Evolutionary conservation across 2,888 invertebrate genomes (phyloP).

Genomic region (Apotomis capreana): DNA sequence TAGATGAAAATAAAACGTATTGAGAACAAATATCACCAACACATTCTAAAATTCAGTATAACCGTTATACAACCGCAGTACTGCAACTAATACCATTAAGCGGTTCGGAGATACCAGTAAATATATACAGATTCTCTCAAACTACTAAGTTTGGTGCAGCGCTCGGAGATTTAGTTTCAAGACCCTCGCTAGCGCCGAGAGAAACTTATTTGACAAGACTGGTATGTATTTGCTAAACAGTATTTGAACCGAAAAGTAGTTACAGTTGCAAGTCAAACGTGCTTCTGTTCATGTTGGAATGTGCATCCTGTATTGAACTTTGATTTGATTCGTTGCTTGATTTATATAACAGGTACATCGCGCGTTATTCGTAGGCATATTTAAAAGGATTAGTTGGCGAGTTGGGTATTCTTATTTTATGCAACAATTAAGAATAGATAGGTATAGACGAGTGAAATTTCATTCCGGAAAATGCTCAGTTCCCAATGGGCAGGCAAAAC

Average conservation of each 20-base stretch:
- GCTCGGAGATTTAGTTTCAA: conserved; percentile 27
- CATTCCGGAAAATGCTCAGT: no score
- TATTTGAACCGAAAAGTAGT: background rate
- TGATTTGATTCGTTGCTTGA: background rate
- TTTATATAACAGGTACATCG: no score
- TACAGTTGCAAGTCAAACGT: background rate
- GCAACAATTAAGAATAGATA: no score
- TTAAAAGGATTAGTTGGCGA: no score
- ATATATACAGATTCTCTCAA: conserved; percentile 26
- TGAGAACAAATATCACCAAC: background rate
- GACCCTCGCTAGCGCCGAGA: conserved; percentile 5
- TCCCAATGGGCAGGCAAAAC: no score
- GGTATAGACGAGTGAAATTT: no score
- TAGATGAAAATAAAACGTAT: no score
- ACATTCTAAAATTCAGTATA: conserved; percentile 12
- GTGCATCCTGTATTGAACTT: background rate
- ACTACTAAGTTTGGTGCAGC: conserved; percentile 29
- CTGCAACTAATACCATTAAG: conserved; percentile 18
- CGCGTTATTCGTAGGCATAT: no score
- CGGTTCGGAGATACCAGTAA: conserved; percentile 9
- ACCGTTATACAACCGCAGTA: background rate
- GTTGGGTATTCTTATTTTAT: no score
- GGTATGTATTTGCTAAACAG: conserved; percentile 1
- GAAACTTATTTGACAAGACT: conserved; percentile 2
- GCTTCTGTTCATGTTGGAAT: background rate